Evolutionary conservation across 30 jellyfish, hydroid and myxozoan genomes (phyloP), one percentile per base, ranked within the genome.

Genomic region (Turritopsis dohrnii): DNA sequence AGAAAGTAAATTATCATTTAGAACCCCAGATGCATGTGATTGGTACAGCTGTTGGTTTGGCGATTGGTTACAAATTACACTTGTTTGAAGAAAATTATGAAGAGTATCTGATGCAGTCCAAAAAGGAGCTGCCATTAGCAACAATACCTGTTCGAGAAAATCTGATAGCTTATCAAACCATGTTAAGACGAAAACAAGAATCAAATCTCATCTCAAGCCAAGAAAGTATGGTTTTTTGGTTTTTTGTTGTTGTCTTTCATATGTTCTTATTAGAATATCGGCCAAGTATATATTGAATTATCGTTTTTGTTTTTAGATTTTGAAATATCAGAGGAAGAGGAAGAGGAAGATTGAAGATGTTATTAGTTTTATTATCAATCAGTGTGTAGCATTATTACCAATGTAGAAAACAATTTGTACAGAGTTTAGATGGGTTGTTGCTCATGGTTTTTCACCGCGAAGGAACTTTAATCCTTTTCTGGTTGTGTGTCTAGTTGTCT

Each of bases 11-110:
- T 60, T 69, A 19, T 27, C 52, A 65, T 25, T 17, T 79, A 87
- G 95, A 66, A 52, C 95, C 95, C 28, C 79, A 85, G 54, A 65
- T 21, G 72, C 95, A 87, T 75, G 74, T 87, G 19, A 41, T 87
- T 21, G 79, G 29, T 52, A 81, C 90, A 13, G 65, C 81, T 25
- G 29, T 83, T 87, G 95, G 95, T n/a, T 66, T 81, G 53, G 95
- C 84, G 4, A 71, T 87, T 21, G 95, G 95, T 18, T 74, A 77
- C 28, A 60, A 69, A 29, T 54, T 75, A 72, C 90, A 87, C 54
- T 5, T 53, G 26, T 81, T 87, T 81, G 95, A 87, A 53, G 95
- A 87, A 79, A 82, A 72, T 77, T 52, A 81, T 18, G 88, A 84
- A 71, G 95, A 87, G 18, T 24, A 73, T 53, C 83, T 79, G 81